Conservation (phyloP, 2,888 invertebrate species). For the Papilio gigon region DNA sequence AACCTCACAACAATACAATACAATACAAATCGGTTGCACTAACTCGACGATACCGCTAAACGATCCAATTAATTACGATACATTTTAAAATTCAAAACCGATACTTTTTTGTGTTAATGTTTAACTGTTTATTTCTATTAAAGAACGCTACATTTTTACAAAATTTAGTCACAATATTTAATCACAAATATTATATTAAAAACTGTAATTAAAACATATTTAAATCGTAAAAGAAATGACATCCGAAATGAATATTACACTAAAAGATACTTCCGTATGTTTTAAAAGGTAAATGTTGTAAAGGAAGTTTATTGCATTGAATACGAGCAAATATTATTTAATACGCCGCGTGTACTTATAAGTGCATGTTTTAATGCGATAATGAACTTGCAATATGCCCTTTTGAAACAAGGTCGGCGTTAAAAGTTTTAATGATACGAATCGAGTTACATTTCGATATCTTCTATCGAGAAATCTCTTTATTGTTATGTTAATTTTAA, state of each 20-base stretch:
- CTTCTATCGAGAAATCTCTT: neutral
- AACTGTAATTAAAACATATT: neutral
- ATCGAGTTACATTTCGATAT: neutral
- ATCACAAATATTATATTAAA: neutral
- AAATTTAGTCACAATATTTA: neutral
- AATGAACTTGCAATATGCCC: conserved; percentile 33
- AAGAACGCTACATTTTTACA: conserved; percentile 16
- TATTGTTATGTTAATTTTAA: conserved; percentile 12
- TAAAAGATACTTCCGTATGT: neutral
- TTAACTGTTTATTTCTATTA: conserved; percentile 41
- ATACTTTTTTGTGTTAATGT: conserved; percentile 47
- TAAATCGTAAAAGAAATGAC: neutral
- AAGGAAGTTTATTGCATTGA: conserved; percentile 13
- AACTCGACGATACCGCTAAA: conserved; percentile 73
- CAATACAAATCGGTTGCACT: conserved; percentile 68
- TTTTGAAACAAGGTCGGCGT: conserved; percentile 18
- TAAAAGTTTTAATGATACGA: conserved; percentile 22
- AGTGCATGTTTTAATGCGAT: conserved; percentile 28
- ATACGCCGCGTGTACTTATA: conserved; percentile 10
- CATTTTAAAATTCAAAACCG: conserved; percentile 44
- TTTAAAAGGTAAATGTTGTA: neutral
- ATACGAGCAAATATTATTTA: conserved; percentile 15
- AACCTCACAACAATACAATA: conserved; percentile 57
- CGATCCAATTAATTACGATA: conserved; percentile 68
- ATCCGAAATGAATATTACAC: neutral